phyloP scores from a whole-genome alignment of 2,113 vertebrate genomes.

The Salvelinus alpinus region DNA sequence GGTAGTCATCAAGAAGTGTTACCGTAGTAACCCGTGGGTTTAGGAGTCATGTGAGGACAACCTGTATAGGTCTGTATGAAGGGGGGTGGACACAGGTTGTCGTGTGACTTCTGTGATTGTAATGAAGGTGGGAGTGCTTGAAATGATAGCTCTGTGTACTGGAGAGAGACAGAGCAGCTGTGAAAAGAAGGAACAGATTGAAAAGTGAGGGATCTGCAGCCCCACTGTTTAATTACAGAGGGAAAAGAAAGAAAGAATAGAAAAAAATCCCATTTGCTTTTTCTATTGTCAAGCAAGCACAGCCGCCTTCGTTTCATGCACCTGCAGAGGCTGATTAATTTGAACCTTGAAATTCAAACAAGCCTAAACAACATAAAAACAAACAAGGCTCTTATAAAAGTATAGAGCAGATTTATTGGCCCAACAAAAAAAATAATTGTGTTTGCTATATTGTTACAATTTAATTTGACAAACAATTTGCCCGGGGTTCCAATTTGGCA shows the following conservation, averaged over 20 bases:
- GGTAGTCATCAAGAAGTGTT: too few species aligned
- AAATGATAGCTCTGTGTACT: slow-evolving; percentile 6
- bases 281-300: slow-evolving; percentile 42
- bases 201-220: slow-evolving; percentile 52
- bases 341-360: slow-evolving; percentile 45
- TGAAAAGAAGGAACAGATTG: slow-evolving; percentile 24
- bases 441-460: slow-evolving; percentile 46
- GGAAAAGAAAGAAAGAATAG: slow-evolving; percentile 18
- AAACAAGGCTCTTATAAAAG: slow-evolving; percentile 29
- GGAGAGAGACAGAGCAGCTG: slow-evolving; percentile 26
- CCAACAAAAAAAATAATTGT: slow-evolving; percentile 50
- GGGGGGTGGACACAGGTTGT: slow-evolving; percentile 20
- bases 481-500: slow-evolving; percentile 29
- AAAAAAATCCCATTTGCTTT: slow-evolving; percentile 58
- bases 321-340: slow-evolving; percentile 53
- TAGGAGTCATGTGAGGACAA: too few species aligned
- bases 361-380: slow-evolving; percentile 43
- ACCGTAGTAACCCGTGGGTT: too few species aligned
- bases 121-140: slow-evolving; percentile 5
- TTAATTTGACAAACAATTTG: slow-evolving; percentile 55
- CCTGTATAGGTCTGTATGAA: neutral
- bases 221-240: slow-evolving; percentile 49
- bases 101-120: slow-evolving; percentile 10
- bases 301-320: slow-evolving; percentile 39
- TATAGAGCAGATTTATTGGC: slow-evolving; percentile 35